A percentile compares a stretch with the other conserved stretches of the same genome.
Conservation (phyloP, 2,113 vertebrate genomes). For the Camarhynchus parvulus region DNA sequence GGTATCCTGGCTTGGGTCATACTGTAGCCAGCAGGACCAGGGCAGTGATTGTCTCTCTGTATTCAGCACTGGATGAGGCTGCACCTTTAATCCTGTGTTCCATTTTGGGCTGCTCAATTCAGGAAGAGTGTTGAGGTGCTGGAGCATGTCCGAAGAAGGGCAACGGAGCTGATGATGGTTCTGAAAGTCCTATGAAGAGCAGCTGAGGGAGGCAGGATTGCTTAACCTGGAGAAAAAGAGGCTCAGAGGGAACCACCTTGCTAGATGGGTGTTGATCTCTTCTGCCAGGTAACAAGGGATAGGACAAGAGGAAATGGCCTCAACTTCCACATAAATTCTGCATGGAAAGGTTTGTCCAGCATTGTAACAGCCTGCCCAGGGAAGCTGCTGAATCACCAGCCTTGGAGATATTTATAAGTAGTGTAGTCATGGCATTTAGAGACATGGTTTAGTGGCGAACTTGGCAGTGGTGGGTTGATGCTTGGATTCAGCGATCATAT, state of each 20-base stretch:
- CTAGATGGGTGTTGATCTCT: not conserved
- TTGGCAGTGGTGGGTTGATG: not conserved
- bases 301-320: not conserved
- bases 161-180: not conserved
- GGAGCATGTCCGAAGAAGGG: accelerated
- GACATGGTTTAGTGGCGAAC: not conserved
- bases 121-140: not conserved
- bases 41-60: not conserved
- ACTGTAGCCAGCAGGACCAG: not conserved
- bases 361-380: not conserved
- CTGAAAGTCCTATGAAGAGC: accelerated
- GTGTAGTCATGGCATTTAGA: not conserved
- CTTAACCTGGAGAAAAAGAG: not conserved
- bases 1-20: not conserved
- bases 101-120: not conserved
- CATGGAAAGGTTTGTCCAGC: not conserved
- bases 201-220: not conserved
- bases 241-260: not conserved
- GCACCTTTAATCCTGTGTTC: not conserved
- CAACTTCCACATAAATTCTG: not conserved
- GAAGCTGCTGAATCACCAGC: not conserved
- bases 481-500: not conserved
- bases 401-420: not conserved
- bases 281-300: not conserved
- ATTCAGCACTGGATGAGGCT: not conserved